phyloP scores from a whole-genome alignment of 2,797 vertebrate species.

The Chelonia mydas region DNA sequence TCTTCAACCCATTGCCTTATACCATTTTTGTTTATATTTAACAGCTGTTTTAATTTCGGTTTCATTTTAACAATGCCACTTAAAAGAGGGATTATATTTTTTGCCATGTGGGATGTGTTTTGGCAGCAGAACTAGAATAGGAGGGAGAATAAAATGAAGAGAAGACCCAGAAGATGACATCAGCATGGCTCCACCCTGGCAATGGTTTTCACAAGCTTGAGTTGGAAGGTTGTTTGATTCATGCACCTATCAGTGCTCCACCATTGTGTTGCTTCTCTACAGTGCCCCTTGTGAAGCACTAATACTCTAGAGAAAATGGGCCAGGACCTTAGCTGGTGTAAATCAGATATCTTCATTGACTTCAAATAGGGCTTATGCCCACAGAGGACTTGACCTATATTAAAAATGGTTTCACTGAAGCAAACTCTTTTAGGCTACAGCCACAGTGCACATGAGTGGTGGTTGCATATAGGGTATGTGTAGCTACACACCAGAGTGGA shows the following conservation, averaged over 20 bases:
- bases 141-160: background rate
- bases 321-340: too few relatives aligned
- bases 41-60: background rate
- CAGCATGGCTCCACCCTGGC: background rate
- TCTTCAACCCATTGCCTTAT: background rate
- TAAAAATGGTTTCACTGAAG: too few relatives aligned
- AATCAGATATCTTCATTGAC: too few relatives aligned
- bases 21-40: background rate
- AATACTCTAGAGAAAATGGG: background rate
- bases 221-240: background rate
- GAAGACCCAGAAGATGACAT: background rate
- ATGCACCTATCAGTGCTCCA: background rate
- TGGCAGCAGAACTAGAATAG: background rate
- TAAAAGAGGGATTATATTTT: background rate
- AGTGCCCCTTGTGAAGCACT: background rate
- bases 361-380: too few relatives aligned
- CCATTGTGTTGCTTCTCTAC: too few relatives aligned
- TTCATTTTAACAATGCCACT: background rate
- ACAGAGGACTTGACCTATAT: too few relatives aligned
- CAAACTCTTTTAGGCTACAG: too few relatives aligned
- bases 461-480: too few relatives aligned
- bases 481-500: too few relatives aligned
- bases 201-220: background rate
- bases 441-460: too few relatives aligned
- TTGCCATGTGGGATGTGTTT: background rate